A percentile compares a stretch with the other conserved stretches of the same genome.
phyloP scores from a whole-genome alignment of 2,113 vertebrate species.

The Macrotus californicus region DNA sequence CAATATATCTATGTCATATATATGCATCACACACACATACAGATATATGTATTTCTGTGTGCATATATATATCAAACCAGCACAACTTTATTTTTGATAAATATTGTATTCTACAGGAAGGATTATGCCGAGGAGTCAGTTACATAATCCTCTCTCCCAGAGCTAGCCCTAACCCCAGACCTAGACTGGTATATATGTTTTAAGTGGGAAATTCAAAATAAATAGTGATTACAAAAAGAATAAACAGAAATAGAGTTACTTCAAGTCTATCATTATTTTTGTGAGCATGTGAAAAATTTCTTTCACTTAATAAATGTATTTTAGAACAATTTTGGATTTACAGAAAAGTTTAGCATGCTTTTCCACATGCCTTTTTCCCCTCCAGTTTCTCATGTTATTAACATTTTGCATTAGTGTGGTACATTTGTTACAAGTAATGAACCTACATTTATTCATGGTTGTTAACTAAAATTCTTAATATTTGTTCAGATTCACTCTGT shows the following conservation, averaged over 20 bases:
- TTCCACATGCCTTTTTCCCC: background rate
- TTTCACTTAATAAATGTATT: background rate
- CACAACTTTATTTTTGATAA: background rate
- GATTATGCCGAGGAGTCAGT: background rate
- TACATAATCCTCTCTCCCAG: background rate
- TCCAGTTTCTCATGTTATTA: background rate
- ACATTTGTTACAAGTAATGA: background rate
- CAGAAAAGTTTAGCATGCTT: background rate
- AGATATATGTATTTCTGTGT: background rate
- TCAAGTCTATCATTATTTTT: background rate
- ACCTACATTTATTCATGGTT: background rate
- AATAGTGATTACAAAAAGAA: background rate
- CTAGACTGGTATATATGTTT: background rate
- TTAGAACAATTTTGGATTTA: background rate
- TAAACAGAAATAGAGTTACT: background rate
- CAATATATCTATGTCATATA: background rate
- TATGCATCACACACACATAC: background rate
- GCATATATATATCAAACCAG: background rate
- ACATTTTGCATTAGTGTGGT: background rate
- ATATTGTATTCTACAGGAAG: background rate
- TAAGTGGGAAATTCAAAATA: background rate
- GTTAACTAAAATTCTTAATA: background rate
- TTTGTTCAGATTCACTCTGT: background rate
- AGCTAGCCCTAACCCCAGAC: fast-evolving
- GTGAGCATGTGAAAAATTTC: background rate